Evolutionary conservation across 2,113 vertebrate genomes (phyloP), one percentile per base, ranked within the genome.

Genomic region (Ascaphus truei): DNA sequence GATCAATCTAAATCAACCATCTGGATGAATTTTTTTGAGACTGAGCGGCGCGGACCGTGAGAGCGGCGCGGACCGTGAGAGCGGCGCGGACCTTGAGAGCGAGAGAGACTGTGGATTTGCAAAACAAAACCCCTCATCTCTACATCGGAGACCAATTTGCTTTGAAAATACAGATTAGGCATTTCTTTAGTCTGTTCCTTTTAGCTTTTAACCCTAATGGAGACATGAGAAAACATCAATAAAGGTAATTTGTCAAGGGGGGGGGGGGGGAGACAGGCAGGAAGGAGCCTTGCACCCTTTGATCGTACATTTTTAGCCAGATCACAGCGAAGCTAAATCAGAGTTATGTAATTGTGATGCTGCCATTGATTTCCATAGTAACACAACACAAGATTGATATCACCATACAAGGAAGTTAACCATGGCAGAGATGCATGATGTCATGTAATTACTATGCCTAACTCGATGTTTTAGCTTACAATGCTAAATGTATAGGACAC

Each of bases 381-480:
- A 60, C 66, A 59, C 48, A 60, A 68, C 66, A 59, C 30, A n/a
- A 29, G 52, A 26, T 10, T 20, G 2, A 29, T 47, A 27, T 20
- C 16, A 31, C 51, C 25, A 7, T 55, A 31, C 12, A 55, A 31
- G 51, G 26, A 55, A 31, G 27, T 34, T 11, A 45, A 41, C 7
- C 8, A 1, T 7, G 18, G 4, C 43, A 20, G 43, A 47, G 20
- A 47, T 22, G 18, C 7, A 50, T 66, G 51, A 66, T 58, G 52
- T 68, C 52, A 68, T 50, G 15, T 51, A 37, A 50, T 58, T 58
- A 7, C 51, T 27, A 25, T 26, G 25, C 20, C n/a, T 8, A 18
- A 59, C n/a, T 15, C 2, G 30, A 16, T 36, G 36, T 30, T 26
- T 50, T 59, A 29, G 23, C 53, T 31, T 36, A 30, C 36, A 48